Evolutionary conservation across 2,797 vertebrate genomes (phyloP).

Genomic region (Chiroxiphia lanceolata): DNA sequence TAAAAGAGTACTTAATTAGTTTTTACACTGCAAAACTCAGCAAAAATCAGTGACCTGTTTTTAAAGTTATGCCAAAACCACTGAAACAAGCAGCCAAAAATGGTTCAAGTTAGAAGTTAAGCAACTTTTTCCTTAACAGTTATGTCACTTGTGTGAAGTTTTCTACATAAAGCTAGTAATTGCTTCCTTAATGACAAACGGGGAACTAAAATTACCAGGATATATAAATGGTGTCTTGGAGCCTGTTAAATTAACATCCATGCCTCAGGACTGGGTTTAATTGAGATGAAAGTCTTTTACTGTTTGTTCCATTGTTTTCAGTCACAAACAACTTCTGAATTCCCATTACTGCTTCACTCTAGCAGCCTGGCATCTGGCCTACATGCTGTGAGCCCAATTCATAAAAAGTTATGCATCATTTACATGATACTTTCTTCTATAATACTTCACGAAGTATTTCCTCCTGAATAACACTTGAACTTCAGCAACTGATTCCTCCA

Average conservation of each 20-base stretch:
- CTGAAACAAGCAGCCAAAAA: constrained; percentile 52
- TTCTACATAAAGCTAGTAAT: constrained; percentile 70
- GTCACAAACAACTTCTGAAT: constrained; percentile 60
- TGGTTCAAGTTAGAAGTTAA: constrained; percentile 18
- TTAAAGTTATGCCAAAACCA: constrained; percentile 48
- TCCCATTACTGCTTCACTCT: constrained; percentile 36
- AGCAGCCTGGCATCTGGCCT: constrained; percentile 62
- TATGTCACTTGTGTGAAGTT: constrained; percentile 61
- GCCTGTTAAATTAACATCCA: constrained; percentile 73
- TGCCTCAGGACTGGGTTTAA: constrained; percentile 69
- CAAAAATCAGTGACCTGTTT: background rate
- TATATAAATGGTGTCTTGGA: constrained; percentile 66
- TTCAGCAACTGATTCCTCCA: background rate
- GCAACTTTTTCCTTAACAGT: constrained; percentile 57
- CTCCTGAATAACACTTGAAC: background rate
- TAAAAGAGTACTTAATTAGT: constrained; percentile 36
- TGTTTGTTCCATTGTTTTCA: constrained; percentile 66
- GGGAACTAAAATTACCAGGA: constrained; percentile 66
- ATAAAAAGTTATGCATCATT: constrained; percentile 61
- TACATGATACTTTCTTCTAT: constrained; percentile 12
- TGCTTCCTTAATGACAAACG: constrained; percentile 68
- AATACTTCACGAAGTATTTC: constrained; percentile 40
- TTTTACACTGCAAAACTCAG: constrained; percentile 49
- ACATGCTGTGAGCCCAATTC: constrained; percentile 52
- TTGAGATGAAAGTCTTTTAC: constrained; percentile 67